Evolutionary conservation across 2,888 invertebrate genomes (phyloP).

Genomic region (Carpatolechia fugitivella): DNA sequence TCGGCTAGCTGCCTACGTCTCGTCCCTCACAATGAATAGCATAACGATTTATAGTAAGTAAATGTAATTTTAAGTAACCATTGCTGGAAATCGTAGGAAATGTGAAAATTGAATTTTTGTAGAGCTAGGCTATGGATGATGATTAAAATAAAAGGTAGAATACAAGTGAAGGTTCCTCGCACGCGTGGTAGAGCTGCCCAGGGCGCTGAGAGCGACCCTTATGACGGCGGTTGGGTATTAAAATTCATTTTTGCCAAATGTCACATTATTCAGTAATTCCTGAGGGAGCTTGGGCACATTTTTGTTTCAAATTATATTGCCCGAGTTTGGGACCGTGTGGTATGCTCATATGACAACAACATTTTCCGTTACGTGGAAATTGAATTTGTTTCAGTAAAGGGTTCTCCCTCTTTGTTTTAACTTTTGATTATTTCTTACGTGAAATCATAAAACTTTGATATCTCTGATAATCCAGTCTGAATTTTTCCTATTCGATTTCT

Average conservation of each 20-base stretch:
- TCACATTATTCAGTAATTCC: slow-evolving; percentile 41
- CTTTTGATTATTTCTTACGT: background rate
- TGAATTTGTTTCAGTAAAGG: background rate
- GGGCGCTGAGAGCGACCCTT: slow-evolving; percentile 21
- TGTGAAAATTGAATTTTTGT: no score
- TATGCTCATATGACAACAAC: slow-evolving; percentile 17
- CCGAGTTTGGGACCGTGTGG: background rate
- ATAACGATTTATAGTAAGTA: no score
- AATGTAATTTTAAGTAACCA: no score
- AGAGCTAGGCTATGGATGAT: background rate
- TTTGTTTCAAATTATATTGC: slow-evolving; percentile 22
- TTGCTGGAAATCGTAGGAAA: no score
- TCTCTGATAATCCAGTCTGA: no score
- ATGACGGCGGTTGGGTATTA: slow-evolving; percentile 35
- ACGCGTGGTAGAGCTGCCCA: slow-evolving; percentile 8
- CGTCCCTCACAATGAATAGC: background rate
- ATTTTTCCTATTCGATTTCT: no score
- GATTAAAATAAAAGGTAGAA: background rate
- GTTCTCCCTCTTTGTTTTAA: background rate
- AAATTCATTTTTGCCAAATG: slow-evolving; percentile 52
- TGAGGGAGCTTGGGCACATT: slow-evolving; percentile 28
- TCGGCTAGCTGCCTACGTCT: slow-evolving; percentile 26
- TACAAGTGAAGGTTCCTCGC: background rate
- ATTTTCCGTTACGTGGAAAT: slow-evolving; percentile 13
- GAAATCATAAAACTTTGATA: no score